Conservation (phyloP, 2,888 invertebrate species). For the Zootermopsis nevadensis region DNA sequence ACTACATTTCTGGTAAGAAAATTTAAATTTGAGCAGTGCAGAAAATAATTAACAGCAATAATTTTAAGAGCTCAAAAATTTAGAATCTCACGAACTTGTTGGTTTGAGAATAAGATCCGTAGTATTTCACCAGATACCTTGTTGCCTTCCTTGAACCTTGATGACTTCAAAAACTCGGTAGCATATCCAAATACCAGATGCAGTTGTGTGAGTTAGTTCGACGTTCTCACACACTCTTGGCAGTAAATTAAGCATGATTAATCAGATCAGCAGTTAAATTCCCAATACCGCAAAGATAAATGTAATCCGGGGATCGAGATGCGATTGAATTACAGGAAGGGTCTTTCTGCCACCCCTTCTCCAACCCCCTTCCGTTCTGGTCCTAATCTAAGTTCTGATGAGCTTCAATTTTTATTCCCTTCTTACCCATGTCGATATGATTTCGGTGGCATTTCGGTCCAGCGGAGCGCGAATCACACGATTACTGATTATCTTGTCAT, state of each 20-base stretch:
- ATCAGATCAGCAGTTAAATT: constrained; percentile 35
- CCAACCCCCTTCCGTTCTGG: not conserved
- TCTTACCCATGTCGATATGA: constrained; percentile 3
- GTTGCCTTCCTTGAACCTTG: too few species aligned
- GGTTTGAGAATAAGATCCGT: too few species aligned
- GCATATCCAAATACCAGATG: too few species aligned
- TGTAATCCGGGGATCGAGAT: not conserved
- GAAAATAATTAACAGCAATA: too few species aligned
- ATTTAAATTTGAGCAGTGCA: too few species aligned
- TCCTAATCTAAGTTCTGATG: constrained; percentile 31
- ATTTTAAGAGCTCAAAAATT: too few species aligned
- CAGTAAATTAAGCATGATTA: constrained; percentile 32
- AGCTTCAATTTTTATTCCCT: constrained; percentile 13
- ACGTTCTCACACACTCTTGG: constrained; percentile 25
- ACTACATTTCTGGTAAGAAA: too few species aligned
- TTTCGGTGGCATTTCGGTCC: constrained; percentile 36
- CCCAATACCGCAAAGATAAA: constrained; percentile 2
- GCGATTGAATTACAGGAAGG: not conserved
- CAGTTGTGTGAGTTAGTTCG: not conserved
- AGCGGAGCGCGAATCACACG: constrained; percentile 18
- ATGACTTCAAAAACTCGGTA: too few species aligned
- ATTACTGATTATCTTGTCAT: constrained; percentile 36
- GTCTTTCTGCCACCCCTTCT: not conserved
- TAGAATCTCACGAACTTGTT: too few species aligned
- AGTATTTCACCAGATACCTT: too few species aligned